Evolutionary conservation across 2,888 invertebrate genomes (phyloP), one percentile per base, ranked within the genome.

Genomic region (Eupithecia subumbrata): DNA sequence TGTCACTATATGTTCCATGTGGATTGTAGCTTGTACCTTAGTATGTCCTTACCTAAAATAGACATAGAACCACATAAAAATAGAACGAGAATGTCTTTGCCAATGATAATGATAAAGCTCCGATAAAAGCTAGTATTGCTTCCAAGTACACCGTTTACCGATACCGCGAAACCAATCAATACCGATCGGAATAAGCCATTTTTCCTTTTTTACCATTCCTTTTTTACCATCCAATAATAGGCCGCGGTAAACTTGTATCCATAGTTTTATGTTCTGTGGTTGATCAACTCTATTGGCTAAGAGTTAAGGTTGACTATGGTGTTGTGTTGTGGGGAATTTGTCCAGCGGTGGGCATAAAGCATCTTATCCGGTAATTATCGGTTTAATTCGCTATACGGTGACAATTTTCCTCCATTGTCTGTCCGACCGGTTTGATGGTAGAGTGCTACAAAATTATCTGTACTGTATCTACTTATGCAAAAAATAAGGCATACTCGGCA

Each of bases 101-200:
- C 22, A 12, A 67, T 67, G 34, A 67, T 67, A 40, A 40, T n/a
- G n/a, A 16, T 22, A 67, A 37, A n/a, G 12, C 67, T 64, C 9
- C 16, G 16, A 34, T 64, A 64, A 82, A 78, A 79, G 73, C 69
- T 67, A 77, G 60, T 72, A 70, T 70, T 87, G 60, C 60, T 87
- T 88, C 87, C 86, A 86, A 88, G 87, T 86, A 88, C 89, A 88
- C 88, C 76, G 71, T 88, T 76, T 86, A 88, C 83, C 84, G 82
- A 86, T 90, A 89, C 90, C 85, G 84, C 89, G 92, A 91, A 91
- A 84, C 88, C 87, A 88, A 92, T 92, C 91, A 87, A 89, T 90
- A 84, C 87, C 69, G 75, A 79, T 76, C 77, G 74, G 77, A 78
- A 79, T 79, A 79, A 75, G 75, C 72, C 74, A 75, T 80, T 78